Conservation (phyloP, 2,113 vertebrate genomes). For the Nerophis lumbriciformis region DNA sequence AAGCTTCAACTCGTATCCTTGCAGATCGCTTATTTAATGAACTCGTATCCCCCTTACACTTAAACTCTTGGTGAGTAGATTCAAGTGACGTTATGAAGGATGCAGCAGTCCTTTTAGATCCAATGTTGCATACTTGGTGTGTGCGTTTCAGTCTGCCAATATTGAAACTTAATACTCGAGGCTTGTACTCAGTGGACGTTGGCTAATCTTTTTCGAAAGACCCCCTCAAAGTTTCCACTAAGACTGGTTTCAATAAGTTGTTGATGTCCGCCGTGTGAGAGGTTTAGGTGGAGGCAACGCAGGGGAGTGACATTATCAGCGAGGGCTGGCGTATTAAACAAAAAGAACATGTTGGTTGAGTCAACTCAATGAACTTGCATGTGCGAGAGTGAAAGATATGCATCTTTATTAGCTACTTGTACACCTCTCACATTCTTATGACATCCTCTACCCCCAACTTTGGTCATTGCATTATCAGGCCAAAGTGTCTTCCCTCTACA, state of each 20-base stretch:
- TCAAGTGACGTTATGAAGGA: slow-evolving; percentile 12
- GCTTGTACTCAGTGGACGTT: slow-evolving; percentile 21
- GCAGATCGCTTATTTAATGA: slow-evolving; percentile 14
- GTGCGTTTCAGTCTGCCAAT: slow-evolving; percentile 13
- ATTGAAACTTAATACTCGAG: slow-evolving; percentile 54
- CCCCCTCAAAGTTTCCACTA: slow-evolving; percentile 29
- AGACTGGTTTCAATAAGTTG: slow-evolving; percentile 25
- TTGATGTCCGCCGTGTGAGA: slow-evolving; percentile 25
- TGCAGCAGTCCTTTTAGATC: slow-evolving; percentile 16
- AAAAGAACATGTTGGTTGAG: slow-evolving; percentile 8
- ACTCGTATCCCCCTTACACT: slow-evolving; percentile 9
- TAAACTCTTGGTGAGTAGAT: slow-evolving; percentile 7
- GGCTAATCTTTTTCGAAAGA: slow-evolving; percentile 22
- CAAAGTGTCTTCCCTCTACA: slow-evolving; percentile 20
- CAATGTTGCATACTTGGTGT: background rate
- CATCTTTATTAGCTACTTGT: slow-evolving; percentile 11
- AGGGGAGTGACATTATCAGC: background rate
- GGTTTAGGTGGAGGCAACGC: slow-evolving; percentile 7
- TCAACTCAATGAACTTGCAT: background rate
- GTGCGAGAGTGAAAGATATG: slow-evolving; percentile 13
- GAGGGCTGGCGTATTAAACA: slow-evolving; percentile 5
- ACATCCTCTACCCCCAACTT: slow-evolving; percentile 14
- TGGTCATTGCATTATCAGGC: slow-evolving; percentile 21
- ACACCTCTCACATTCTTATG: slow-evolving; percentile 42
- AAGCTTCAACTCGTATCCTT: background rate